Base-by-base conservation (phyloP, 2,888 invertebrate species). In the Drosophila colorata region DNA sequence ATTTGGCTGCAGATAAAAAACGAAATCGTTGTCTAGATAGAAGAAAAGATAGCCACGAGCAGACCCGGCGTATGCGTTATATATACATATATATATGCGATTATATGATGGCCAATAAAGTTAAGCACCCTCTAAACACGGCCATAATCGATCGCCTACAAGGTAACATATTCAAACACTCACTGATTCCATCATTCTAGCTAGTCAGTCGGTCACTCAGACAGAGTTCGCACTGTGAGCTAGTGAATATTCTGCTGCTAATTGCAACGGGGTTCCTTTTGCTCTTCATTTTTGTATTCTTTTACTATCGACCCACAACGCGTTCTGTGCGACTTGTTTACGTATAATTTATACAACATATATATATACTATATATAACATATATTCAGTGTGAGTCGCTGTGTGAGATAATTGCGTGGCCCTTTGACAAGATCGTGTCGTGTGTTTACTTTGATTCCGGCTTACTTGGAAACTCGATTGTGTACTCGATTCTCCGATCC, bases 261-360 rank as follows among this genome's bases (percentile, higher is more conserved):
- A n/a, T n/a, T n/a, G n/a, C n/a, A n/a, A n/a, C n/a, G n/a, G n/a
- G n/a, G n/a, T n/a, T n/a, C n/a, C n/a, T n/a, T n/a, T n/a, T n/a
- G n/a, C n/a, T n/a, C n/a, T n/a, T n/a, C n/a, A n/a, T n/a, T n/a
- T n/a, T n/a, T n/a, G n/a, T n/a, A n/a, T n/a, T n/a, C n/a, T n/a
- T n/a, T n/a, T n/a, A n/a, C n/a, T n/a, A n/a, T n/a, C n/a, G n/a
- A n/a, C n/a, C n/a, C n/a, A n/a, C n/a, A n/a, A n/a, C n/a, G n/a
- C n/a, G n/a, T n/a, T n/a, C n/a, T n/a, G n/a, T n/a, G n/a, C 68
- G 58, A 59, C 48, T 72, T 81, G 87, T 77, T 81, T 86, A 86
- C 85, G 65, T 73, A 28, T 28, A 28, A 28, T 5, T 8, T 28
- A 28, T 28, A 28, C 8, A 28, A 31, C 25, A 25, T 44, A 37